Conservation (phyloP, 2,797 vertebrate species). For the Pelobates cultripes region DNA sequence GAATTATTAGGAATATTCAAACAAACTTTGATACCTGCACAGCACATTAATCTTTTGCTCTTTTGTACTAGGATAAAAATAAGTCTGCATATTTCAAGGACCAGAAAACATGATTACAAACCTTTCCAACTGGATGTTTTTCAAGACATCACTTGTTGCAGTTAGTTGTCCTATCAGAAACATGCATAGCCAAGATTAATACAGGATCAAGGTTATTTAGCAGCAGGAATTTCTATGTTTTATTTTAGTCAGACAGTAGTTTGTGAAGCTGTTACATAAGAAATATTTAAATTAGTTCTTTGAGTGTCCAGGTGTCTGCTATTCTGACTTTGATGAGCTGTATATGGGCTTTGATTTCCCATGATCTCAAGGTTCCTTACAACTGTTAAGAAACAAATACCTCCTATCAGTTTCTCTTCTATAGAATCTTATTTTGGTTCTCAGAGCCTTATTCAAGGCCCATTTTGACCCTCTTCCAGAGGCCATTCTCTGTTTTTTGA, state of each 20-base stretch:
- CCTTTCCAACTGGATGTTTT: neutral
- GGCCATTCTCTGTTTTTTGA: no score
- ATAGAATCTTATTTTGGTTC: no score
- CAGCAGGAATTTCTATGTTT: constrained; percentile 18
- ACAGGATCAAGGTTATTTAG: constrained; percentile 23
- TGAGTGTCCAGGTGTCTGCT: no score
- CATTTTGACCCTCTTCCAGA: no score
- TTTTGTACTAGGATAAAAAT: constrained; percentile 57
- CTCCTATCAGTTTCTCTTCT: no score
- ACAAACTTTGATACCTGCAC: constrained; percentile 5
- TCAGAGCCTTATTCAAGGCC: no score
- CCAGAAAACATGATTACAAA: constrained; percentile 8
- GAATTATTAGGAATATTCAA: no score
- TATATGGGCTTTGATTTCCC: no score
- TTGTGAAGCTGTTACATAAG: neutral
- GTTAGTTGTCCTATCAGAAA: constrained; percentile 43
- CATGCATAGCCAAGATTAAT: constrained; percentile 55
- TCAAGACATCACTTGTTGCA: constrained; percentile 58
- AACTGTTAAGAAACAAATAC: no score
- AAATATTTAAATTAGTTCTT: no score
- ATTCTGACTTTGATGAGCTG: no score
- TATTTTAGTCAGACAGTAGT: neutral
- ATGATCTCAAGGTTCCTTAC: no score
- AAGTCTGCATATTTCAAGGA: constrained; percentile 29
- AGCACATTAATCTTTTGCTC: constrained; percentile 45